A percentile compares a stretch with the other conserved stretches of the same genome.
Evolutionary conservation across 2,797 vertebrate genomes (phyloP).

Genomic region (Harpagifer antarcticus): DNA sequence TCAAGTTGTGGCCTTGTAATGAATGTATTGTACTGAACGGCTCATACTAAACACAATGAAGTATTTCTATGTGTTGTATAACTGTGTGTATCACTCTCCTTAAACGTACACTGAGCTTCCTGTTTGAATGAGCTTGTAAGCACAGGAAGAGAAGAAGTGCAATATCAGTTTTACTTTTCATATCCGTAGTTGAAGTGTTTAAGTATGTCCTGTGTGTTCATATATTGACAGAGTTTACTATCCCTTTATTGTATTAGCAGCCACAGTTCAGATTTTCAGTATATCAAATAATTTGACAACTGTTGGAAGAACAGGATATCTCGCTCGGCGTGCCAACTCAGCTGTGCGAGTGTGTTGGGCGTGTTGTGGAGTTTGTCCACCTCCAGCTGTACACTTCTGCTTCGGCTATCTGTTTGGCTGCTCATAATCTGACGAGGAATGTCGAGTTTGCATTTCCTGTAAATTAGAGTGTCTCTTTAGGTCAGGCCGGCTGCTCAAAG

Average conservation of each 20-base stretch:
- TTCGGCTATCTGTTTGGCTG: conserved; percentile 33
- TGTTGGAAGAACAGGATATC: not conserved
- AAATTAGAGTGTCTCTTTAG: conserved; percentile 41
- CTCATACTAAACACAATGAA: conserved; percentile 8
- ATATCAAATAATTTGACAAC: not conserved
- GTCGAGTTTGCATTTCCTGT: conserved; percentile 70
- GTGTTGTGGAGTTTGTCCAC: conserved; percentile 42
- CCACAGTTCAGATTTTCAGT: not conserved
- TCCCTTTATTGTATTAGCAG: not conserved
- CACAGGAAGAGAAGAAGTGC: conserved; percentile 43
- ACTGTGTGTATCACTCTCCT: conserved; percentile 4
- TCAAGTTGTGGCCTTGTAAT: conserved; percentile 29
- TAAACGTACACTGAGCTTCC: conserved; percentile 36
- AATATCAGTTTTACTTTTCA: conserved; percentile 7
- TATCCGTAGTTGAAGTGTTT: conserved; percentile 12
- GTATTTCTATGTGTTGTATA: conserved; percentile 49
- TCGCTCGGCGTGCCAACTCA: not conserved
- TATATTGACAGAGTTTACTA: conserved; percentile 2
- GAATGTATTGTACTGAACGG: conserved; percentile 16
- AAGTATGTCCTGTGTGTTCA: not conserved
- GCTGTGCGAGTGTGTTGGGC: conserved; percentile 11
- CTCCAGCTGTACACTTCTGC: conserved; percentile 3
- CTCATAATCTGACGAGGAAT: conserved; percentile 51
- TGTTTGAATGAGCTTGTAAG: conserved; percentile 17
- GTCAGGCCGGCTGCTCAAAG: conserved; percentile 45